A percentile compares a stretch with the other conserved stretches of the same genome.
Conservation (phyloP, 2,797 vertebrate genomes). For the Numenius phaeopus region DNA sequence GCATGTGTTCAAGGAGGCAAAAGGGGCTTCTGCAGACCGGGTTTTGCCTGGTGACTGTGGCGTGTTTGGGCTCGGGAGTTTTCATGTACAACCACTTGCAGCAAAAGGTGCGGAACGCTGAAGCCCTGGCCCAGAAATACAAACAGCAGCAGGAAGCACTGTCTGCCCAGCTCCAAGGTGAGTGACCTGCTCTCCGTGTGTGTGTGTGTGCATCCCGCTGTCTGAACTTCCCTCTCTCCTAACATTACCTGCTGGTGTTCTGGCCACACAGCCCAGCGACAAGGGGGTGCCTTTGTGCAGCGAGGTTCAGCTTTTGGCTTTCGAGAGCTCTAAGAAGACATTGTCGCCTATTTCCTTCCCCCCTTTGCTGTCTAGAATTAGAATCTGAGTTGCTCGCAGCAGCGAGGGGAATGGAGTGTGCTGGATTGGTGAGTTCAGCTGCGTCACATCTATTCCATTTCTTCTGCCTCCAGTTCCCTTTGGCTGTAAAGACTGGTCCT, state of each 20-base stretch:
- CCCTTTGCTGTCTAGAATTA: not conserved
- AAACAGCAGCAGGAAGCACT: constrained; percentile 80
- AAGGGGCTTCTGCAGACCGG: constrained; percentile 72
- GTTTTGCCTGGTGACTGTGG: constrained; percentile 57
- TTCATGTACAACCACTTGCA: constrained; percentile 71
- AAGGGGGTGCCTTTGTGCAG: not conserved
- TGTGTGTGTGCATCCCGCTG: not conserved
- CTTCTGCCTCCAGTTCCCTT: not conserved
- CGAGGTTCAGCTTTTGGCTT: not conserved
- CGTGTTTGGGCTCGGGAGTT: constrained; percentile 56
- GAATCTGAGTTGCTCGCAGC: not conserved
- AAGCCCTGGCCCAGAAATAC: constrained; percentile 65
- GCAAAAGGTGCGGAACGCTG: constrained; percentile 49
- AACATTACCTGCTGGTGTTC: accelerated
- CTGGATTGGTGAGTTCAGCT: not conserved
- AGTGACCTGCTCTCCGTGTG: not conserved
- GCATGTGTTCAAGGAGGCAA: constrained; percentile 75
- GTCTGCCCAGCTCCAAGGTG: constrained; percentile 79
- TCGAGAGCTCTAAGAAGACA: not conserved
- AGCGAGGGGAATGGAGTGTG: not conserved
- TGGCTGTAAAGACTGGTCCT: not conserved
- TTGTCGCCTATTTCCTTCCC: not conserved
- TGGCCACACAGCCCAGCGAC: not conserved
- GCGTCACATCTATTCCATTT: not conserved
- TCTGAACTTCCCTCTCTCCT: not conserved